Percentiles rank a stretch among this genome's conserved stretches.
phyloP scores from a whole-genome alignment of 2,888 invertebrate species.

The Abrostola tripartita region DNA sequence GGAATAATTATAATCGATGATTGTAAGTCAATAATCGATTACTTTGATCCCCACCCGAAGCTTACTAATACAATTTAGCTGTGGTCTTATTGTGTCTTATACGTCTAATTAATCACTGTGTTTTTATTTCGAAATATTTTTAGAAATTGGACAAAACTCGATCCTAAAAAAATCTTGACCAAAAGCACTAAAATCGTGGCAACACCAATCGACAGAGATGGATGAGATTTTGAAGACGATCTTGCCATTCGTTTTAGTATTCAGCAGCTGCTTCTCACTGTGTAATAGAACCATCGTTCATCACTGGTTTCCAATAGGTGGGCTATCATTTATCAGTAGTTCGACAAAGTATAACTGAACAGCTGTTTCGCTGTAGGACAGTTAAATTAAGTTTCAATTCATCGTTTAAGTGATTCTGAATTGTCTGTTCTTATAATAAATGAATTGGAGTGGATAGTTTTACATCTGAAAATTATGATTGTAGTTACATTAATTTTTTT shows the following conservation, averaged over 20 bases:
- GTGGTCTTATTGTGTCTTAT: too few species aligned
- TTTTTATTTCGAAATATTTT: not conserved
- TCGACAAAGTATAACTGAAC: slow-evolving; percentile 48
- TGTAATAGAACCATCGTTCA: slow-evolving; percentile 56
- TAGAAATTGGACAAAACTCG: not conserved
- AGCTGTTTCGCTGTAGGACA: slow-evolving; percentile 41
- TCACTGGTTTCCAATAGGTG: slow-evolving; percentile 50
- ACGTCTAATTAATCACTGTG: too few species aligned
- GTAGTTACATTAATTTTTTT: too few species aligned
- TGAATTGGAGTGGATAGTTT: not conserved
- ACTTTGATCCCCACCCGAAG: not conserved
- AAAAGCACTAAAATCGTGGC: slow-evolving; percentile 31
- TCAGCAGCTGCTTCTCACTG: slow-evolving; percentile 44
- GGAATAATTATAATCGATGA: slow-evolving; percentile 18
- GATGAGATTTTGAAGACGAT: slow-evolving; percentile 48
- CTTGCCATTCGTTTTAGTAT: slow-evolving; percentile 48
- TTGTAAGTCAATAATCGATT: not conserved
- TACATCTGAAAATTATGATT: not conserved
- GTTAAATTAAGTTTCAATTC: slow-evolving; percentile 42
- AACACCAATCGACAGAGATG: slow-evolving; percentile 43
- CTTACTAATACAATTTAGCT: too few species aligned
- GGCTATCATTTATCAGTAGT: slow-evolving; percentile 52
- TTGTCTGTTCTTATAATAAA: not conserved
- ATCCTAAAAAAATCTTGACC: slow-evolving; percentile 7
- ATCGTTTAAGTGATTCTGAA: slow-evolving; percentile 35